Evolutionary conservation across 1,140 invertebrate genomes (phyloP).

Genomic region (Drosophila insularis): DNA sequence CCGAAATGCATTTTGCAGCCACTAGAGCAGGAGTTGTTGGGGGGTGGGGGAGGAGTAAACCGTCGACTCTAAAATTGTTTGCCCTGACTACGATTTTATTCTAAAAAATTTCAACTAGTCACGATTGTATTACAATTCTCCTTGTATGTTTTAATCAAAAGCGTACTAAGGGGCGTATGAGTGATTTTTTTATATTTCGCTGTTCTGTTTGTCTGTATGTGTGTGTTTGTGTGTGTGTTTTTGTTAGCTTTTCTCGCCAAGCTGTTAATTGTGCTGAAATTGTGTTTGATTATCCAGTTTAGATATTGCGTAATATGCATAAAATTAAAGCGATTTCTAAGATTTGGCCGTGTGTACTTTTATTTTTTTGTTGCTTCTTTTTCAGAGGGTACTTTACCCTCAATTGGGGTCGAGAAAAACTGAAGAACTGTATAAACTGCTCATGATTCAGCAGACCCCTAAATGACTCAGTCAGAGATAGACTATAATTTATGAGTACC

Average conservation of each 20-base stretch:
- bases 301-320: slow-evolving; percentile 54
- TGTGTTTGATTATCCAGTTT: slow-evolving; percentile 39
- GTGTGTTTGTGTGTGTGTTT: background rate
- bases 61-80: slow-evolving; percentile 22
- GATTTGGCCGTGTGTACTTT: background rate
- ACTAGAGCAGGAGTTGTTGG: background rate
- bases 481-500: slow-evolving; percentile 57
- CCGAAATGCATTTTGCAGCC: slow-evolving; percentile 50
- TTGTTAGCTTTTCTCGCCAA: slow-evolving; percentile 67
- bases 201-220: background rate
- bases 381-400: slow-evolving; percentile 53
- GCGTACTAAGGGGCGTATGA: slow-evolving; percentile 62
- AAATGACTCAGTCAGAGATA: slow-evolving; percentile 64
- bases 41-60: background rate
- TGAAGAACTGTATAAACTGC: background rate
- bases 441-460: slow-evolving; percentile 1
- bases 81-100: slow-evolving; percentile 35
- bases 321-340: slow-evolving; percentile 52
- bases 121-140: slow-evolving; percentile 79
- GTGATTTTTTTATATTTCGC: slow-evolving; percentile 52
- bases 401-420: background rate
- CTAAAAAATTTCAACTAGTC: slow-evolving; percentile 65
- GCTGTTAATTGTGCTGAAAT: slow-evolving; percentile 65
- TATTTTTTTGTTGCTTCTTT: slow-evolving; percentile 22
- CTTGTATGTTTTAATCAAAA: slow-evolving; percentile 67